Conservation (phyloP, 2,797 vertebrate species). For the Scolopax bukidnonensis region DNA sequence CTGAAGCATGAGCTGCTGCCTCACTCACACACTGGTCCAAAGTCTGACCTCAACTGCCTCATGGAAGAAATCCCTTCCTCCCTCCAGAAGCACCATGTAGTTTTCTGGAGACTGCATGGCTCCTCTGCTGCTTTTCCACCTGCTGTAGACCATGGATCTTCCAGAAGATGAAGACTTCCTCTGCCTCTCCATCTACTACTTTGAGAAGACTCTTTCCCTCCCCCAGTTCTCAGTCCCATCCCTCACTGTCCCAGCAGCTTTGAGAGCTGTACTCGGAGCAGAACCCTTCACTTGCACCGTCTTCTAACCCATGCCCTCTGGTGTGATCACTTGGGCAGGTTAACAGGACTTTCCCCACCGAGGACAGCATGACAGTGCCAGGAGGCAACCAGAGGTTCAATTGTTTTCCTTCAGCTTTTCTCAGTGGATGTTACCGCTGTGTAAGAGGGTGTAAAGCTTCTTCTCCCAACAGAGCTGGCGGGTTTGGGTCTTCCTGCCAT, state of each 20-base stretch:
- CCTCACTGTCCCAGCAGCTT: neutral
- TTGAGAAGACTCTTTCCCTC: neutral
- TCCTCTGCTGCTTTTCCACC: neutral
- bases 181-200: neutral
- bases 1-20: neutral
- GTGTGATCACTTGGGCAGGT: neutral
- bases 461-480: neutral
- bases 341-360: neutral
- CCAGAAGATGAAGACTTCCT: neutral
- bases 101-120: neutral
- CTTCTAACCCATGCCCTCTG: slow-evolving; percentile 18
- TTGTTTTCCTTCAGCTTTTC: neutral
- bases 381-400: neutral
- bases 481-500: neutral
- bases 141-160: neutral
- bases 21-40: neutral
- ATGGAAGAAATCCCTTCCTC: neutral
- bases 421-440: neutral
- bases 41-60: neutral
- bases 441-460: neutral
- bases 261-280: neutral
- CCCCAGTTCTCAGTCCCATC: neutral
- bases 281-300: slow-evolving; percentile 34
- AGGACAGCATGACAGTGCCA: neutral
- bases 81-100: neutral